phyloP scores from a whole-genome alignment of 2,888 invertebrate species.

The Xylocampa areola region DNA sequence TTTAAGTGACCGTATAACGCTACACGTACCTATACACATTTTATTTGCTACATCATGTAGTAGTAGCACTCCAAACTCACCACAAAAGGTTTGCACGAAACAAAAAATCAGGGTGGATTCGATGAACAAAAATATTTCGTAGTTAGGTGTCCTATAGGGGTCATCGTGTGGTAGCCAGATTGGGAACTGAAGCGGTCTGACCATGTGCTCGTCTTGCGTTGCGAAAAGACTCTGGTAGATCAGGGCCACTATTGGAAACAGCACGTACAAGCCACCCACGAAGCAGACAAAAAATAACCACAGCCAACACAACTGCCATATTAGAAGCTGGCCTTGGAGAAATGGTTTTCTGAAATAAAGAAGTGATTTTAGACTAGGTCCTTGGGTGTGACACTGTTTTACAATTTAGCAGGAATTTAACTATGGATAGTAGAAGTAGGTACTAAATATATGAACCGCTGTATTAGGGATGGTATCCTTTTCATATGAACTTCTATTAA shows the following conservation, averaged over 20 bases:
- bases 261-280: slow-evolving; percentile 56
- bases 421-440: too few species aligned
- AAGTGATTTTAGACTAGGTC: too few species aligned
- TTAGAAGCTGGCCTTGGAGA: slow-evolving; percentile 71
- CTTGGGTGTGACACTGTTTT: too few species aligned
- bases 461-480: too few species aligned
- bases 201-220: slow-evolving; percentile 67
- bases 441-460: too few species aligned
- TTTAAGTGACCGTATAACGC: too few species aligned
- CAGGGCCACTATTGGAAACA: slow-evolving; percentile 62
- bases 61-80: slow-evolving; percentile 63
- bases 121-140: slow-evolving; percentile 71
- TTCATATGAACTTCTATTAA: too few species aligned
- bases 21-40: too few species aligned
- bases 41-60: too few species aligned
- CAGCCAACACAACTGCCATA: slow-evolving; percentile 71
- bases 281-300: slow-evolving; percentile 65
- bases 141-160: slow-evolving; percentile 75
- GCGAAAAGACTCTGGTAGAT: slow-evolving; percentile 70
- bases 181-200: slow-evolving; percentile 74
- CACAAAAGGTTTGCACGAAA: slow-evolving; percentile 67
- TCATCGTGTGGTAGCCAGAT: slow-evolving; percentile 78
- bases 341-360: slow-evolving; percentile 70
- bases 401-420: too few species aligned
- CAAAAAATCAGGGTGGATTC: slow-evolving; percentile 57